phyloP scores from a whole-genome alignment of 2,888 invertebrate species.

The Erannis defoliaria region DNA sequence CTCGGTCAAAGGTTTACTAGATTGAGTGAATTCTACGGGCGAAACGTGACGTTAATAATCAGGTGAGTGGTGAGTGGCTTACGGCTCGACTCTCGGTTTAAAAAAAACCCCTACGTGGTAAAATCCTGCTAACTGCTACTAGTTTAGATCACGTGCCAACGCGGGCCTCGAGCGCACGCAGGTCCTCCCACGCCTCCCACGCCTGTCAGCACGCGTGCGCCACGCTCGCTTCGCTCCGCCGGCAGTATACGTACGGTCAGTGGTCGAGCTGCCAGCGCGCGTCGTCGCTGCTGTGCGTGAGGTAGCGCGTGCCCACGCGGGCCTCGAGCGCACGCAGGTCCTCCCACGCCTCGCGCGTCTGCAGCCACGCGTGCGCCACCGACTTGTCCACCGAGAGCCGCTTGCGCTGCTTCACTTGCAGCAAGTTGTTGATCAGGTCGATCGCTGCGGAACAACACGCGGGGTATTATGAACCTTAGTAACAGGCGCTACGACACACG shows the following conservation, averaged over 20 bases:
- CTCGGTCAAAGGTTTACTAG: no score
- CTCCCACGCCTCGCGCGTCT: constrained; percentile 98
- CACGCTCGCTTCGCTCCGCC: no score
- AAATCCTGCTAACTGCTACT: no score
- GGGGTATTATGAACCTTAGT: no score
- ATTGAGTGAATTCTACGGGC: no score
- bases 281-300: constrained; percentile 78
- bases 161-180: constrained; percentile 92
- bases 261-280: constrained; percentile 54
- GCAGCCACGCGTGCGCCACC: constrained; percentile 97
- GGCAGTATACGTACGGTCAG: constrained; percentile 52
- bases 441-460: constrained; percentile 91
- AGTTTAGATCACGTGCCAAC: constrained; percentile 72
- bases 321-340: constrained; percentile 95
- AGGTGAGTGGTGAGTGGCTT: no score
- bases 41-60: no score
- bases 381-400: constrained; percentile 98
- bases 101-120: no score
- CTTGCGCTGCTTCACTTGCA: constrained; percentile 98
- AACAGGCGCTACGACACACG: no score
- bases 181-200: constrained; percentile 95
- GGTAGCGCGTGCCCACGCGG: constrained; percentile 72
- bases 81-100: no score
- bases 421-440: constrained; percentile 98
- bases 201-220: not conserved